These are phyloP conservation scores for Aeoliscus strigatus DNA, from an alignment of 2,797 vertebrate genomes.

Conservation along the genomic window DNA sequence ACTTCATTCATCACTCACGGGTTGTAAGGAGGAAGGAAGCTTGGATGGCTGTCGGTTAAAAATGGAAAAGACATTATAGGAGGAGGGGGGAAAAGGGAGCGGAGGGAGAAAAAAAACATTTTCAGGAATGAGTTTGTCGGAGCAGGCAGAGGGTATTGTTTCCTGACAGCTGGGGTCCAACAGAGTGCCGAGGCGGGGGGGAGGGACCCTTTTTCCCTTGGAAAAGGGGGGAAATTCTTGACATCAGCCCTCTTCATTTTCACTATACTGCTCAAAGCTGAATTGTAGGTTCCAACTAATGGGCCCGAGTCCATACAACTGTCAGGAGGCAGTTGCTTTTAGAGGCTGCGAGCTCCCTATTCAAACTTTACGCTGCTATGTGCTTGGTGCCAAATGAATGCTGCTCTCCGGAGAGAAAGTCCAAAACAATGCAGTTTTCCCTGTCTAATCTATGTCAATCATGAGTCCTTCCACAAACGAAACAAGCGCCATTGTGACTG, in stretches of 20 bases:
- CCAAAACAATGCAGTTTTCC: slow-evolving; percentile 77
- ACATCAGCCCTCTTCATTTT: slow-evolving; percentile 78
- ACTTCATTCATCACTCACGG: slow-evolving; percentile 65
- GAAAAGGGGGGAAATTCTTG: slow-evolving; percentile 74
- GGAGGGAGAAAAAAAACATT: slow-evolving; percentile 69
- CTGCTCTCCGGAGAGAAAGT: slow-evolving; percentile 66
- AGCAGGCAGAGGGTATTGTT: slow-evolving; percentile 81
- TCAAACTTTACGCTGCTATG: slow-evolving; percentile 70
- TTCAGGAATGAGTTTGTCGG: slow-evolving; percentile 81
- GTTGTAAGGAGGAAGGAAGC: slow-evolving; percentile 77
- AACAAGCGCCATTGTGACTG: slow-evolving; percentile 70
- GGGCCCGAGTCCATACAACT: slow-evolving; percentile 77
- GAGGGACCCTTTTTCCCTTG: slow-evolving; percentile 68
- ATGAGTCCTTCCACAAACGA: slow-evolving; percentile 71
- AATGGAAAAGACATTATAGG: slow-evolving; percentile 82
- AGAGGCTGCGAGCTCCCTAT: slow-evolving; percentile 70
- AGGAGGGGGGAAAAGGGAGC: slow-evolving; percentile 53
- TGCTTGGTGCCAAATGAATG: slow-evolving; percentile 74
- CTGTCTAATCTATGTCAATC: slow-evolving; percentile 79
- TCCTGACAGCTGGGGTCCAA: slow-evolving; percentile 82
- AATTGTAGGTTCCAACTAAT: slow-evolving; percentile 76
- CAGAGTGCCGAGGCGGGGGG: slow-evolving; percentile 61
- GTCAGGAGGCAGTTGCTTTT: slow-evolving; percentile 76
- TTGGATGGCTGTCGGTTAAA: slow-evolving; percentile 77
- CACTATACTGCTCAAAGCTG: slow-evolving; percentile 73